Conservation (phyloP, 1,140 invertebrate species). For the Pseudomyrmex gracilis region DNA sequence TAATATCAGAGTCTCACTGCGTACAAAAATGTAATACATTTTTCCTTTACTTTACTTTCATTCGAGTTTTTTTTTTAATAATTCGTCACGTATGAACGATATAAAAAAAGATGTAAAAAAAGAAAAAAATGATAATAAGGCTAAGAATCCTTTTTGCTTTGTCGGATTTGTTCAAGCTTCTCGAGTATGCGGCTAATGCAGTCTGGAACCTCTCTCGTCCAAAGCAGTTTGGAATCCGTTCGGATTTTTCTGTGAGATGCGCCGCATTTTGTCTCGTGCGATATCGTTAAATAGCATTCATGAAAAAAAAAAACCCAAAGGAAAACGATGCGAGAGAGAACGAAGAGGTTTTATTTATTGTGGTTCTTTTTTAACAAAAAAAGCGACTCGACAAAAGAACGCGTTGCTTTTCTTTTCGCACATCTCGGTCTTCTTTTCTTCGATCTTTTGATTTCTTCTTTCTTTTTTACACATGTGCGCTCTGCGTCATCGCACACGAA, state of each 20-base stretch:
- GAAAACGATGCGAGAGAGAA: background rate
- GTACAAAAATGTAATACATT: background rate
- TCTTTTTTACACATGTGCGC: conserved; percentile 5
- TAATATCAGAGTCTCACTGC: background rate
- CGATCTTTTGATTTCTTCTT: conserved; percentile 52
- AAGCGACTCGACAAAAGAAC: conserved; percentile 22
- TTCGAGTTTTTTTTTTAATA: background rate
- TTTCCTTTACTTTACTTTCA: background rate
- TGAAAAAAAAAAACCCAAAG: background rate
- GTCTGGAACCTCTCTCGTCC: conserved; percentile 1
- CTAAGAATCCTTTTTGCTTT: background rate
- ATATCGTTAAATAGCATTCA: conserved; percentile 43
- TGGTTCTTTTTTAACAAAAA: background rate
- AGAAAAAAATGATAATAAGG: background rate
- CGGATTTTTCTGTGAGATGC: background rate
- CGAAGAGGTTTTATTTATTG: conserved; percentile 1
- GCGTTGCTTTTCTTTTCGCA: background rate
- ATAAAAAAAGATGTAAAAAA: background rate
- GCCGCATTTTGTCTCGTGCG: background rate
- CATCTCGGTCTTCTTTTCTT: conserved; percentile 13
- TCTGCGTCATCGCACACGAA: background rate
- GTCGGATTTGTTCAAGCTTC: background rate
- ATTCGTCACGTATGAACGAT: background rate
- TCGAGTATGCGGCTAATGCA: background rate
- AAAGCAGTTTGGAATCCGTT: conserved; percentile 10